Evolutionary conservation across 1,140 invertebrate species (phyloP).

Genomic region (Drosophila equinoxialis): DNA sequence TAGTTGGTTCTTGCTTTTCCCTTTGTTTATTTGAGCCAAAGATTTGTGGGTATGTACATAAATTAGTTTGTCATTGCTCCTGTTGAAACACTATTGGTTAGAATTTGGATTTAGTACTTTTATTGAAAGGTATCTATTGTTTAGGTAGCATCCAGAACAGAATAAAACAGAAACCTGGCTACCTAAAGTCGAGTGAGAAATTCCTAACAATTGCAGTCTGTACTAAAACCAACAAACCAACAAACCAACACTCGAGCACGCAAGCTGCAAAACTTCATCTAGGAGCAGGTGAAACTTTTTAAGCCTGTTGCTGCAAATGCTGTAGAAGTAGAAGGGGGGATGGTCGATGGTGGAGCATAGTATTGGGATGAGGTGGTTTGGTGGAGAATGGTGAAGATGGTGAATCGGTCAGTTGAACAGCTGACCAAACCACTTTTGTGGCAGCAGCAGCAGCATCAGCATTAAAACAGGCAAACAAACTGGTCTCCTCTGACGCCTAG

Average conservation of each 20-base stretch:
- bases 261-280: slow-evolving; percentile 71
- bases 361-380: slow-evolving; percentile 17
- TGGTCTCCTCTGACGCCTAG: slow-evolving; percentile 36
- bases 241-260: slow-evolving; percentile 72
- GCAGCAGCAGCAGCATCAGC: slow-evolving; percentile 18
- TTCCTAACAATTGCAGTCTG: slow-evolving; percentile 16
- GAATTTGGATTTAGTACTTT: slow-evolving; percentile 14
- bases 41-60: slow-evolving; percentile 72
- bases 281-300: slow-evolving; percentile 76
- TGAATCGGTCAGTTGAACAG: slow-evolving; percentile 42
- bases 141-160: background rate
- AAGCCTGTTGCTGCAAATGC: slow-evolving; percentile 20
- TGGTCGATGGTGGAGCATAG: no score
- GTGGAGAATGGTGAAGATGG: slow-evolving; percentile 19
- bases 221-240: slow-evolving; percentile 55
- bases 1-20: slow-evolving; percentile 5
- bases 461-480: slow-evolving; percentile 50
- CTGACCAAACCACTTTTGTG: slow-evolving; percentile 77
- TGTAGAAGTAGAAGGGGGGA: background rate
- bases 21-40: slow-evolving; percentile 72
- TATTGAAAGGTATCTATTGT: slow-evolving; percentile 3
- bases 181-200: background rate
- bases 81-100: slow-evolving; percentile 40
- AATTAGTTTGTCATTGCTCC: slow-evolving; percentile 75
- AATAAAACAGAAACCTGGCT: background rate